Percentiles rank a stretch among this genome's conserved stretches.
Conservation (phyloP, 2,888 invertebrate genomes). For the Acrobasis repandana region DNA sequence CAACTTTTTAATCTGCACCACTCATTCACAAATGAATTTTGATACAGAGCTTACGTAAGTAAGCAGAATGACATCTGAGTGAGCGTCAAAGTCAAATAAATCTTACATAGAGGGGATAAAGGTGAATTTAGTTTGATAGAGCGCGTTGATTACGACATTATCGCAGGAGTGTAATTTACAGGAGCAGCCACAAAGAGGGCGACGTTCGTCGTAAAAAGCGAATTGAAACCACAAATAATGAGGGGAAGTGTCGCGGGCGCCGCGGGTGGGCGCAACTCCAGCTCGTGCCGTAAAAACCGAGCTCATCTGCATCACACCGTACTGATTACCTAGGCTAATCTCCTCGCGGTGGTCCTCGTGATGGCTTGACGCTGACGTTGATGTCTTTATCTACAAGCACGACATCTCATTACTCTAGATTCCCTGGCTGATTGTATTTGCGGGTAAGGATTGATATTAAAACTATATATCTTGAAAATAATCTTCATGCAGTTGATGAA, state of each 20-base stretch:
- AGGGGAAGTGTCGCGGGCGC: conserved; percentile 64
- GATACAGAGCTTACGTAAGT: conserved; percentile 35
- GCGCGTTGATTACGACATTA: conserved; percentile 54
- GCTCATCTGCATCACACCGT: conserved; percentile 64
- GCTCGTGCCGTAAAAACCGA: conserved; percentile 80
- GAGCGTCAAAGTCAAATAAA: conserved; percentile 22
- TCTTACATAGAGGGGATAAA: conserved; percentile 26
- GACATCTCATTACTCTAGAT: conserved; percentile 19
- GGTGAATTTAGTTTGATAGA: conserved; percentile 30
- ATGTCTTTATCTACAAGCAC: conserved; percentile 51
- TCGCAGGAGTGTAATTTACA: conserved; percentile 54
- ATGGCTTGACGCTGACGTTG: conserved; percentile 42
- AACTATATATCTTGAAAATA: not conserved
- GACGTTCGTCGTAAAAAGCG: conserved; percentile 73
- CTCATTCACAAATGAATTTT: conserved; percentile 41
- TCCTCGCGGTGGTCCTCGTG: conserved; percentile 67
- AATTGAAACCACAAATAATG: conserved; percentile 82
- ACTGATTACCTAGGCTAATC: conserved; percentile 58
- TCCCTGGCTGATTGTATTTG: conserved; percentile 14
- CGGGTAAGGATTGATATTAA: conserved; percentile 5
- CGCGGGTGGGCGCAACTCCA: conserved; percentile 76
- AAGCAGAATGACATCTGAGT: conserved; percentile 33
- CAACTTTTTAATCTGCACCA: conserved; percentile 43
- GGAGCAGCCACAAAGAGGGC: conserved; percentile 61
- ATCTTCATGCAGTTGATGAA: not conserved